Evolutionary conservation across 2,888 invertebrate genomes (phyloP).

Genomic region (Muschampia plurimacula): DNA sequence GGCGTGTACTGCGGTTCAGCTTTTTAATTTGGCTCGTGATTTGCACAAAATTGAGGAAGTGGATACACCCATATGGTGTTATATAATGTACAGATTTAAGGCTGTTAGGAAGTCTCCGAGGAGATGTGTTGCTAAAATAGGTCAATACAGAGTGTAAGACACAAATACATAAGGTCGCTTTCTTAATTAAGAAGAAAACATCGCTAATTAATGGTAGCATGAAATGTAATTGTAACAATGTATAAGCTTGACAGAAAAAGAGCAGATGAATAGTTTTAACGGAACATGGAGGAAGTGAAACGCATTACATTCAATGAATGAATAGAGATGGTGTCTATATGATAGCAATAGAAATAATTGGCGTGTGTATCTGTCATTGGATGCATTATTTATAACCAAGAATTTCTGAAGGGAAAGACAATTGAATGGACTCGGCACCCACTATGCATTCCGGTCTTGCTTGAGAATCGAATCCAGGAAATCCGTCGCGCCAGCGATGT

Average conservation of each 20-base stretch:
- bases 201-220: background rate
- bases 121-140: constrained; percentile 8
- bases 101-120: constrained; percentile 3
- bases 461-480: constrained; percentile 76
- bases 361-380: constrained; percentile 35
- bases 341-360: constrained; percentile 36
- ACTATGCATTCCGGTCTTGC: constrained; percentile 61
- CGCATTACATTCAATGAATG: constrained; percentile 19
- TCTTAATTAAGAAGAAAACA: background rate
- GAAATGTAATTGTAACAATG: background rate
- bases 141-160: background rate
- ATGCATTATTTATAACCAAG: constrained; percentile 38
- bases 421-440: constrained; percentile 27
- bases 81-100: background rate
- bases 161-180: background rate
- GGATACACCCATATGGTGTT: background rate
- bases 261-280: background rate
- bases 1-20: constrained; percentile 26
- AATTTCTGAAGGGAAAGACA: constrained; percentile 36
- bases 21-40: constrained; percentile 38
- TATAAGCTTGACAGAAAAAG: constrained; percentile 13
- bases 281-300: constrained; percentile 22
- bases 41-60: constrained; percentile 37
- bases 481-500: constrained; percentile 64
- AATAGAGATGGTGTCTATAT: constrained; percentile 21